Evolutionary conservation across 2,797 vertebrate species (phyloP).

Genomic region (Hapalemur alaotrensis): DNA sequence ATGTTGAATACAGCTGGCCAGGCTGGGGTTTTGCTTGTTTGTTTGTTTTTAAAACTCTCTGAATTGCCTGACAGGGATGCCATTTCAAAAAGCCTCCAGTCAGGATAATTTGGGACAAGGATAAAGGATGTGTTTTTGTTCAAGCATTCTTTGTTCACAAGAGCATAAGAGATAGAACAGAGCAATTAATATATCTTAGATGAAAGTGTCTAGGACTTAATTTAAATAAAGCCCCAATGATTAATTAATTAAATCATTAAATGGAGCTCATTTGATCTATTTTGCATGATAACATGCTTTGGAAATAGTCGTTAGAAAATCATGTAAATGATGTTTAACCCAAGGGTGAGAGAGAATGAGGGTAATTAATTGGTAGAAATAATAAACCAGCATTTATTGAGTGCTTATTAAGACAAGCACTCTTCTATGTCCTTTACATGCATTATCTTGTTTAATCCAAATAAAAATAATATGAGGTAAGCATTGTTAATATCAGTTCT

Average conservation of each 20-base stretch:
- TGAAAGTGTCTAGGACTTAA: constrained; percentile 59
- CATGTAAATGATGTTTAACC: constrained; percentile 68
- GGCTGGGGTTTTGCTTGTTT: neutral
- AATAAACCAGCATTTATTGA: constrained; percentile 54
- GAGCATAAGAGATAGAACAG: constrained; percentile 32
- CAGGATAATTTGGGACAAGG: constrained; percentile 31
- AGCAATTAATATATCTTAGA: constrained; percentile 65
- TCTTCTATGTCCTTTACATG: neutral
- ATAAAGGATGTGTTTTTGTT: constrained; percentile 38
- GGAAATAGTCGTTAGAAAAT: constrained; percentile 68
- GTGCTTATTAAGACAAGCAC: constrained; percentile 15
- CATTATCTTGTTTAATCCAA: constrained; percentile 28
- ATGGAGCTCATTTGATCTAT: constrained; percentile 63
- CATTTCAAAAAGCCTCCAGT: constrained; percentile 40
- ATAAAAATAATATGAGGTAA: neutral
- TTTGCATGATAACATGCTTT: constrained; percentile 68
- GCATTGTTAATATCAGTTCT: constrained; percentile 25
- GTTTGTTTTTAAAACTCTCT: constrained; percentile 32
- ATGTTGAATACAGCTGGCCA: neutral
- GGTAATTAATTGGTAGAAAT: constrained; percentile 57
- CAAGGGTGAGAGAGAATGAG: constrained; percentile 34
- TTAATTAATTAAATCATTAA: constrained; percentile 75
- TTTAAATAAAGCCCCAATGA: constrained; percentile 71
- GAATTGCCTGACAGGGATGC: neutral
- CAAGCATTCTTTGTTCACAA: constrained; percentile 55